Percentiles rank a stretch among this genome's conserved stretches.
Evolutionary conservation across 1,140 invertebrate genomes (phyloP).

Genomic region (Aethina tumida): DNA sequence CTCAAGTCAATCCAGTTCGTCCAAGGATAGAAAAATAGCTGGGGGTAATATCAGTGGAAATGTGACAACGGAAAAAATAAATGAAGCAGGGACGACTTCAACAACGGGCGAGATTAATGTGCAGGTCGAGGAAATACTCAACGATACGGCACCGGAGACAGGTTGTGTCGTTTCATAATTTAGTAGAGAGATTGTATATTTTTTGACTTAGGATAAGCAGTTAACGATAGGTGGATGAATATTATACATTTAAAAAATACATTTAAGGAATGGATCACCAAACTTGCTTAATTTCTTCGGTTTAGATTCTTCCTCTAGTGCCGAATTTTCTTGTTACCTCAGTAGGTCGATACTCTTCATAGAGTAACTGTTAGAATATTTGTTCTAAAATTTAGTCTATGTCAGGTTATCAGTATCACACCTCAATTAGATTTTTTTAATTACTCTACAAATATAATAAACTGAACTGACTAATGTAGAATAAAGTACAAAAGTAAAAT

Average conservation of each 20-base stretch:
- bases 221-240: conserved; percentile 1
- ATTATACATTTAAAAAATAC: background rate
- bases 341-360: too few relatives aligned
- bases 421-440: too few relatives aligned
- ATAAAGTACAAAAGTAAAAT: too few relatives aligned
- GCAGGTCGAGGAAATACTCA: conserved; percentile 6
- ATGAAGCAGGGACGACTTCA: conserved; percentile 2
- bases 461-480: too few relatives aligned
- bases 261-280: too few relatives aligned
- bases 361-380: too few relatives aligned
- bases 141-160: conserved; percentile 23
- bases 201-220: background rate
- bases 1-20: conserved; percentile 12
- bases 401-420: too few relatives aligned
- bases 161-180: conserved; percentile 26
- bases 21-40: conserved; percentile 12
- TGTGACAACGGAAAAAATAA: conserved; percentile 1
- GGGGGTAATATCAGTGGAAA: conserved; percentile 1
- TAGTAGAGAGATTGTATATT: background rate
- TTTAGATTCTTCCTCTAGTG: background rate
- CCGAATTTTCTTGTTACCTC: background rate
- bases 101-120: conserved; percentile 6
- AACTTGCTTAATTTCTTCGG: conserved; percentile 5
- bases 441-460: too few relatives aligned
- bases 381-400: too few relatives aligned